Evolutionary conservation across 1,140 invertebrate genomes (phyloP).

Genomic region (Scaptomyza pallida): DNA sequence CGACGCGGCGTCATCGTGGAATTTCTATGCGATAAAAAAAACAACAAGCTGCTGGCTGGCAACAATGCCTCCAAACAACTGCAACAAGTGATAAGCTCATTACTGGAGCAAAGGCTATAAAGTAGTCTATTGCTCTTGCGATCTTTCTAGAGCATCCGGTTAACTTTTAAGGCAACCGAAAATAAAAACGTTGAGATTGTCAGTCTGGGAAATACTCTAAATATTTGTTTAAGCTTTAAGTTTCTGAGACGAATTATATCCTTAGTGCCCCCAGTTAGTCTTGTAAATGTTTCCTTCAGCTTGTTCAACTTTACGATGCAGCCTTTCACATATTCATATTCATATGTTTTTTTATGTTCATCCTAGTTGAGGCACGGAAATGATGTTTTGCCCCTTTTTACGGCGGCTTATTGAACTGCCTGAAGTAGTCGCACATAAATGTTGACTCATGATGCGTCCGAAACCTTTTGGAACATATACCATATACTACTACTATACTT

Average conservation of each 20-base stretch:
- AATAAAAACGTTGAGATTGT: not conserved
- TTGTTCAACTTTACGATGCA: too few relatives aligned
- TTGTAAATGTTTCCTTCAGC: not conserved
- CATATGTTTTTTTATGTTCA: too few relatives aligned
- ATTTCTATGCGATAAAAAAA: too few relatives aligned
- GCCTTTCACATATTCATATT: not conserved
- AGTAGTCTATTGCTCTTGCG: conserved; percentile 17
- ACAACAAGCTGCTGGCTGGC: conserved; percentile 7
- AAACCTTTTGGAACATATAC: conserved; percentile 1
- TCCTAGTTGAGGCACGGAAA: not conserved
- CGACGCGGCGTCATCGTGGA: too few relatives aligned
- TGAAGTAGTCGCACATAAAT: conserved; percentile 21
- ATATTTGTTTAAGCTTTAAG: too few relatives aligned
- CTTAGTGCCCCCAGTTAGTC: too few relatives aligned
- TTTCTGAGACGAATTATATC: too few relatives aligned
- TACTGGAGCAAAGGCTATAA: not conserved
- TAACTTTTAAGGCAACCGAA: not conserved
- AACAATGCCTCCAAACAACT: conserved; percentile 18
- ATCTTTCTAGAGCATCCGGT: conserved; percentile 10
- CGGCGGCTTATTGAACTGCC: not conserved
- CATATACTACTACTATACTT: conserved; percentile 7
- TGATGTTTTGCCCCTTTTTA: not conserved
- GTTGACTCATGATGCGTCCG: conserved; percentile 34
- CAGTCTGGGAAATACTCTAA: too few relatives aligned
- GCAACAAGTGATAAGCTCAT: conserved; percentile 42